Evolutionary conservation across 1,140 invertebrate species (phyloP).

Genomic region (Monomorium pharaonis): DNA sequence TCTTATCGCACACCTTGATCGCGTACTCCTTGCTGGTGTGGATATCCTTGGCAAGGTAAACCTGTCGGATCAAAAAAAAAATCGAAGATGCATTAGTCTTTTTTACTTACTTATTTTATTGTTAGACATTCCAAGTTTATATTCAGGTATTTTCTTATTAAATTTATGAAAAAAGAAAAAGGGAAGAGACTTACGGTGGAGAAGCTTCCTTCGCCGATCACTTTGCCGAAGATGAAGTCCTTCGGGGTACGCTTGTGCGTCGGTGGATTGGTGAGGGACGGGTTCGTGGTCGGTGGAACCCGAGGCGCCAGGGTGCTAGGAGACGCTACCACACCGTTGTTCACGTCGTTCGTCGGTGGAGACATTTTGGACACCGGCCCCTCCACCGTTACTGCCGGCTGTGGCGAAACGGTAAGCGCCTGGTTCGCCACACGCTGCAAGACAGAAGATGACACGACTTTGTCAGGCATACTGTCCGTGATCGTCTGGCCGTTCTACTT

Average conservation of each 20-base stretch:
- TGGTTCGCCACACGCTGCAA: conserved; percentile 85
- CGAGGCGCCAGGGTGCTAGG: conserved; percentile 74
- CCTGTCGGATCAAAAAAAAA: conserved; percentile 82
- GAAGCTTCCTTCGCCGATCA: conserved; percentile 98
- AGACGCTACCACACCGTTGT: conserved; percentile 80
- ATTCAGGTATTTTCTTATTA: not conserved
- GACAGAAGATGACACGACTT: conserved; percentile 60
- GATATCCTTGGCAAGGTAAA: conserved; percentile 97
- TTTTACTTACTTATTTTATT: not conserved
- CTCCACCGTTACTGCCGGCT: conserved; percentile 84
- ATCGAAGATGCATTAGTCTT: not conserved
- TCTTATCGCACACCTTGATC: conserved; percentile 98
- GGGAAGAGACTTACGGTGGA: conserved; percentile 90
- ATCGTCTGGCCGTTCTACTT: not conserved
- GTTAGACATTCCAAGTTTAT: not conserved
- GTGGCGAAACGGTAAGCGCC: conserved; percentile 84
- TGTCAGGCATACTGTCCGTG: conserved; percentile 30
- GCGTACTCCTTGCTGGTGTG: conserved; percentile 96
- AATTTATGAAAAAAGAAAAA: not conserved
- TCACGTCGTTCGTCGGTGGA: conserved; percentile 84
- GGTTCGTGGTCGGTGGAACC: conserved; percentile 76
- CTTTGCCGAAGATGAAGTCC: conserved; percentile 97
- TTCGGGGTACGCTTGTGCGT: conserved; percentile 90
- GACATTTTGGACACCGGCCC: conserved; percentile 84
- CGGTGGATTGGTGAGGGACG: conserved; percentile 80